These are phyloP conservation scores for Lasioglossum figueresi DNA, from an alignment of 2,888 invertebrate species.

Conservation along the genomic window DNA sequence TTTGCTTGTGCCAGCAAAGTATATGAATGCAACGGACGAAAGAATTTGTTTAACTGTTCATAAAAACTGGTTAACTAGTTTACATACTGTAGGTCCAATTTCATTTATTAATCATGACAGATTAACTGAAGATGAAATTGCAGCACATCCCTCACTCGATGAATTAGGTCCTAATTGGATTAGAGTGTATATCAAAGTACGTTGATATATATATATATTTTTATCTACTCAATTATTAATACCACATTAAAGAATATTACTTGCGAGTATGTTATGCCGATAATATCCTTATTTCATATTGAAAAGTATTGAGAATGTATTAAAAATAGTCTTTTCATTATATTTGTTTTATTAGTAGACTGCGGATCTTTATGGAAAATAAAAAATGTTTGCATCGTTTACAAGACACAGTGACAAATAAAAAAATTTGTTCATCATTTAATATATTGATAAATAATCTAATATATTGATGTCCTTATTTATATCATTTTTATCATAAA, in stretches of 20 bases:
- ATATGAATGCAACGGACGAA: constrained; percentile 77
- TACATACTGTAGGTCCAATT: constrained; percentile 79
- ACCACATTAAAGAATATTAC: not conserved
- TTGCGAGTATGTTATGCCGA: not conserved
- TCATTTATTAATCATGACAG: constrained; percentile 83
- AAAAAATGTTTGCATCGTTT: too few relatives aligned
- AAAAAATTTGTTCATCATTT: too few relatives aligned
- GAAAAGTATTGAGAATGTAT: not conserved
- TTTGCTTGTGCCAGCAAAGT: constrained; percentile 89
- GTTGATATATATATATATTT: not conserved
- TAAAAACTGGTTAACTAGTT: constrained; percentile 84
- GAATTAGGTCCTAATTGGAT: constrained; percentile 84
- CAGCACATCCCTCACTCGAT: constrained; percentile 85
- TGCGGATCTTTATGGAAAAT: too few relatives aligned
- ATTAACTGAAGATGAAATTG: constrained; percentile 84
- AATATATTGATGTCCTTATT: too few relatives aligned
- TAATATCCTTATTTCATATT: not conserved
- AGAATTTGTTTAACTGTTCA: constrained; percentile 82
- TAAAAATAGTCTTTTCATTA: not conserved
- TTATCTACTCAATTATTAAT: not conserved
- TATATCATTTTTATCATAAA: too few relatives aligned
- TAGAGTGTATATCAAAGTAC: constrained; percentile 83
- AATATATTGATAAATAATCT: too few relatives aligned
- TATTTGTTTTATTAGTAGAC: not conserved
- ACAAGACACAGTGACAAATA: too few relatives aligned